These are phyloP conservation scores for Patagioenas fasciata DNA, from an alignment of 2,113 vertebrate species.

Conservation along the genomic window DNA sequence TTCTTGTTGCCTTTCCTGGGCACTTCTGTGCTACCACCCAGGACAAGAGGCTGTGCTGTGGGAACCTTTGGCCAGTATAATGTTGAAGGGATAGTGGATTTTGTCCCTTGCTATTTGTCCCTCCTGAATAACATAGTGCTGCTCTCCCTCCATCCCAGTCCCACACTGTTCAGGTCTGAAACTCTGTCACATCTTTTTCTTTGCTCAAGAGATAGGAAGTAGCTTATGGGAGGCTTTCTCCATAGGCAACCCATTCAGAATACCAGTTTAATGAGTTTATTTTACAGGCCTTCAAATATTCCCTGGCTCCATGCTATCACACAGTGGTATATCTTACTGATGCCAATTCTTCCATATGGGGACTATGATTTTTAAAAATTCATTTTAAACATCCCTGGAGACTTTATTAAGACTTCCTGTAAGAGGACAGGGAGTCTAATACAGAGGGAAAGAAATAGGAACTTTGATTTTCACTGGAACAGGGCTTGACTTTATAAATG, in stretches of 20 bases:
- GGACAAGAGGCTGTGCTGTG: background rate
- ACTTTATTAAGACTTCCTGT: slow-evolving; percentile 51
- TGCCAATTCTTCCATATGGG: background rate
- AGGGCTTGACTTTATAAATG: slow-evolving; percentile 34
- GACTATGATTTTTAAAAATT: background rate
- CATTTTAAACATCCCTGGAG: slow-evolving; percentile 49
- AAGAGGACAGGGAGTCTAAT: slow-evolving; percentile 41
- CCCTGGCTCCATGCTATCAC: slow-evolving; percentile 15
- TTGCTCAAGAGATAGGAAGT: background rate
- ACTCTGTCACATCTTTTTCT: background rate
- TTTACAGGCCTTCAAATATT: slow-evolving; percentile 27
- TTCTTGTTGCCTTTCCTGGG: background rate
- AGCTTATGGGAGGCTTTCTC: background rate
- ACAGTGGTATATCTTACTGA: background rate
- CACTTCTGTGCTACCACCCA: background rate
- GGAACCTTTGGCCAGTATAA: background rate
- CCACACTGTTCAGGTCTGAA: background rate
- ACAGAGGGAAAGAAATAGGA: background rate
- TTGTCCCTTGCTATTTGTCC: background rate
- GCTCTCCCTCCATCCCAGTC: background rate
- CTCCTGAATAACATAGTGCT: rapidly evolving
- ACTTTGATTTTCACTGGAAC: background rate
- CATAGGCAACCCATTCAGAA: slow-evolving; percentile 17
- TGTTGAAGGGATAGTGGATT: background rate
- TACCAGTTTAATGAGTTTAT: background rate